Evolutionary conservation across 2,797 vertebrate species (phyloP), one percentile per base, ranked within the genome.

Genomic region (Chrosomus eos): DNA sequence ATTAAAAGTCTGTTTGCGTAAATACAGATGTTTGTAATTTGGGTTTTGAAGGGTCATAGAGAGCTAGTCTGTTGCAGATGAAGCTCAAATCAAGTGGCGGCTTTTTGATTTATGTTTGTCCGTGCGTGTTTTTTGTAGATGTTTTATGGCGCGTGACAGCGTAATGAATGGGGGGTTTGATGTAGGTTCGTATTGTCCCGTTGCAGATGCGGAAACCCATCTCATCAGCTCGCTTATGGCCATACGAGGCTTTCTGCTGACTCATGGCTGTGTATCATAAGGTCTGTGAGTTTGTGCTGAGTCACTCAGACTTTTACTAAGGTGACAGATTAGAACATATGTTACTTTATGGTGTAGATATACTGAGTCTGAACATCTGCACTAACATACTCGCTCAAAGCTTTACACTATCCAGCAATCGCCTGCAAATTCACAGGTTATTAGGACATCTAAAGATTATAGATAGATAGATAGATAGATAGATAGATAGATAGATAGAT

Each of bases 241-340:
- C 21, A 13, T 51, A 86, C 68, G 55, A 70, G 36, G 36, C 77
- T 62, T 80, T 80, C 77, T 74, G 80, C 78, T 82, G 86, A 86
- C 77, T 87, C 84, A 77, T 87, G 73, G 26, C 77, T 77, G 67
- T 85, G 72, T 75, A 36, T 58, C 51, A 28, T 40, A 73, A 9
- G 5, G 70, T 72, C 40, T 80, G 45, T 62, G 64, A 64, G 3
- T 38, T 81, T 85, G 73, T 85, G 80, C 76, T 88, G 84, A 83
- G 45, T 85, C 83, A 85, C 33, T 83, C 66, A 18, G 78, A 85
- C 64, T 74, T 85, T 72, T 62, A 80, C 80, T 85, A 84, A 60
- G 68, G 33, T 45, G 75, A 84, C 80, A 36, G 58, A 70, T 58
- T 33, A 33, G 83, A 83, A 76, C 82, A 83, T 83, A 76, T 83